Conservation (phyloP, 2,888 invertebrate genomes). For the Epinotia ramella region DNA sequence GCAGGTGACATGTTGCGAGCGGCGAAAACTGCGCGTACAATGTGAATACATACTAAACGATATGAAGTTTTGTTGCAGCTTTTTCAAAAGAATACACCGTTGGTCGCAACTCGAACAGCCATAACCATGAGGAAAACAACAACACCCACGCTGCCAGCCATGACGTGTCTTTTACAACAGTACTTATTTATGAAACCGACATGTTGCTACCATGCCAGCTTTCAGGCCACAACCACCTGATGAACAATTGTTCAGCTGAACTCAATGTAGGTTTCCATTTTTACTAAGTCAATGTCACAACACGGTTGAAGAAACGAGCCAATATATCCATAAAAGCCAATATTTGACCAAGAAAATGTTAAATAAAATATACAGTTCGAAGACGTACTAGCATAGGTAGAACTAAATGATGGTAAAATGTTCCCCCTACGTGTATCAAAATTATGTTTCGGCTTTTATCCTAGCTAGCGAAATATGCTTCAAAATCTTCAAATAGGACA, state of each 20-base stretch:
- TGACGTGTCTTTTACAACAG: conserved; percentile 48
- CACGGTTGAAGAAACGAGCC: conserved; percentile 9
- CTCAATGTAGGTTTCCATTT: conserved; percentile 7
- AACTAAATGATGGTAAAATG: no score
- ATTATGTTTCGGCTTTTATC: not conserved
- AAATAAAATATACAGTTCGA: no score
- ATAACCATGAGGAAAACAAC: conserved; percentile 56
- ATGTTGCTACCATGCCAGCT: conserved; percentile 33
- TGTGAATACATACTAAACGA: not conserved
- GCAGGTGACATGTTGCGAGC: not conserved
- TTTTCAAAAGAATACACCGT: conserved; percentile 26
- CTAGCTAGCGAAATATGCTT: not conserved
- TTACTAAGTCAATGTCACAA: conserved; percentile 24
- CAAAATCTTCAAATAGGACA: not conserved
- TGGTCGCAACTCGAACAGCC: conserved; percentile 37
- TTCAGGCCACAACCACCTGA: conserved; percentile 36
- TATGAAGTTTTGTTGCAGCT: conserved; percentile 29
- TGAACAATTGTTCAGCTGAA: conserved; percentile 23
- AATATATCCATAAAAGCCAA: conserved; percentile 6
- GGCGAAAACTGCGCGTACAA: not conserved
- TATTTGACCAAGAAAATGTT: not conserved
- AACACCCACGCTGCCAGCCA: conserved; percentile 51
- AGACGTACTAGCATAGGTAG: no score
- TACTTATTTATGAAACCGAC: conserved; percentile 43
- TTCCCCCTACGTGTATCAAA: not conserved